A percentile compares a stretch with the other conserved stretches of the same genome.
phyloP scores from a whole-genome alignment of 2,797 vertebrate genomes.

The Varecia variegata region DNA sequence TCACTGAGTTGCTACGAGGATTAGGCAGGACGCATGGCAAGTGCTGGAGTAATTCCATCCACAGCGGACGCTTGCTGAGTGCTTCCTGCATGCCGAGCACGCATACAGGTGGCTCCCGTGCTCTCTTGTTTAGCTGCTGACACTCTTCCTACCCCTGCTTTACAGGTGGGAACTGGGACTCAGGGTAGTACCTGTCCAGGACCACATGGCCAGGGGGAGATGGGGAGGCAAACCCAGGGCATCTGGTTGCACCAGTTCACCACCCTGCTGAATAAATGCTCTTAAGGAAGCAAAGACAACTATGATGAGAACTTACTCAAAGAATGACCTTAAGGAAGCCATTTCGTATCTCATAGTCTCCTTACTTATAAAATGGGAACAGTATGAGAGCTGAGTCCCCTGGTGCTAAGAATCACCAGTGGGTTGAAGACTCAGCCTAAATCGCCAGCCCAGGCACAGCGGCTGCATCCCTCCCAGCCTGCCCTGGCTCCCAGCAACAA shows the following conservation, averaged over 20 bases:
- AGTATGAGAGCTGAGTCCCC: too few relatives aligned
- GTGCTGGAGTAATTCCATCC: background rate
- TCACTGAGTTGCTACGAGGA: background rate
- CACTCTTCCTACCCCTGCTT: background rate
- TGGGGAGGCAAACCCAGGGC: background rate
- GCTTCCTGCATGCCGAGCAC: rapidly evolving
- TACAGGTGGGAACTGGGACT: background rate
- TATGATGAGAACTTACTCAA: rapidly evolving
- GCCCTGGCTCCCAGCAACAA: background rate
- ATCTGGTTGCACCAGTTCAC: background rate
- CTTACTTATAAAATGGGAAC: background rate
- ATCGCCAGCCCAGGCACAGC: too few relatives aligned
- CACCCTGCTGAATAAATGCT: background rate
- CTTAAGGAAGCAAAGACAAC: background rate
- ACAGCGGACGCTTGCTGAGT: rapidly evolving
- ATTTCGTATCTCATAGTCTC: background rate
- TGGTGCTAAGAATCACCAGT: background rate
- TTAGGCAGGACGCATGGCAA: background rate
- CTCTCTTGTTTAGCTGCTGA: background rate
- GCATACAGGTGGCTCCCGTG: rapidly evolving
- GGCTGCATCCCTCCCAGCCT: background rate
- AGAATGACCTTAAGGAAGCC: background rate
- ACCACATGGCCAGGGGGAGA: background rate
- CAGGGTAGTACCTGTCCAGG: background rate
- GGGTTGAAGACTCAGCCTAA: background rate